These are phyloP conservation scores for Nautilus pompilius DNA, from an alignment of 1,140 invertebrate species.

Conservation along the genomic window DNA sequence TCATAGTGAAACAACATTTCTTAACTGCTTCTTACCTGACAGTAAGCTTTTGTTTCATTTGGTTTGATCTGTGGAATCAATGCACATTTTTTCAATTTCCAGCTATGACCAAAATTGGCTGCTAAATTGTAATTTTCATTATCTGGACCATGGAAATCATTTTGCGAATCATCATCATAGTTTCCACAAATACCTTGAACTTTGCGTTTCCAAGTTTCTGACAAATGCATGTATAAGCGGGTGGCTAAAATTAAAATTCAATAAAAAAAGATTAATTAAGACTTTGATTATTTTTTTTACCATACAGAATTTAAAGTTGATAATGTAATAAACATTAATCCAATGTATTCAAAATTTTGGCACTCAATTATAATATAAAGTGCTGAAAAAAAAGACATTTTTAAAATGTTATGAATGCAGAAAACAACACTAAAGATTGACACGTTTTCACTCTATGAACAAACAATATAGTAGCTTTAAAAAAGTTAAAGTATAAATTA, in stretches of 20 bases:
- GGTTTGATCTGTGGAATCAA: background rate
- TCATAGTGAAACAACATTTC: too few species aligned
- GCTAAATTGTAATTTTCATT: slow-evolving; percentile 67
- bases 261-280: background rate
- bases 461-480: too few species aligned
- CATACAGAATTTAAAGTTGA: too few species aligned
- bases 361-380: too few species aligned
- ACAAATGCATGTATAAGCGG: slow-evolving; percentile 18
- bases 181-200: slow-evolving; percentile 86
- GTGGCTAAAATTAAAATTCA: slow-evolving; percentile 14
- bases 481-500: too few species aligned
- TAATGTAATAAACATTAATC: too few species aligned
- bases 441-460: too few species aligned
- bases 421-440: too few species aligned
- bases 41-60: background rate
- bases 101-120: slow-evolving; percentile 79
- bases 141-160: slow-evolving; percentile 73
- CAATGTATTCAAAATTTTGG: too few species aligned
- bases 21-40: slow-evolving; percentile 1
- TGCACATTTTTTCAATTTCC: slow-evolving; percentile 70
- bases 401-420: too few species aligned
- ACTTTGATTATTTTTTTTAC: too few species aligned
- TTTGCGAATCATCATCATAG: slow-evolving; percentile 71
- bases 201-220: slow-evolving; percentile 44
- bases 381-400: too few species aligned